Conservation (phyloP, 2,888 invertebrate genomes). For the Sabatieria punctata region DNA sequence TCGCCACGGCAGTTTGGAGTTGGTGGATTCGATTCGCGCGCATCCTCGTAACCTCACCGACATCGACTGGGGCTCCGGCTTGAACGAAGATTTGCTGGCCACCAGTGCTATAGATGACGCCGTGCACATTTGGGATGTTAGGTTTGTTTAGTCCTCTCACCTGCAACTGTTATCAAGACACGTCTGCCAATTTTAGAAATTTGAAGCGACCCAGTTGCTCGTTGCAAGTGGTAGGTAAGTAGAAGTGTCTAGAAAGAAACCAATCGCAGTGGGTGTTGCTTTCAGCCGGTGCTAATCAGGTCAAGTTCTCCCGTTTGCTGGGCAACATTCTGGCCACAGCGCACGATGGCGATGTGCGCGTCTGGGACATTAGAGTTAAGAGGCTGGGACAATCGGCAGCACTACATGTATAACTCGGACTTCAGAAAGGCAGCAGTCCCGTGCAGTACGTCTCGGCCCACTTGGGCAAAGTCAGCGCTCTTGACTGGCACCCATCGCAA, state of each 20-base stretch:
- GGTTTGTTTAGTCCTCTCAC: no score
- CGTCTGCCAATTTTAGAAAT: no score
- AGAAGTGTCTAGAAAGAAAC: no score
- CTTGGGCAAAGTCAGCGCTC: neutral
- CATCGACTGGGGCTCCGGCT: neutral
- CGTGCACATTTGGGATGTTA: neutral
- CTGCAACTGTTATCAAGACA: no score
- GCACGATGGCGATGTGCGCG: neutral
- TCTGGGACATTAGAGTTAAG: neutral
- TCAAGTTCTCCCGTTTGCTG: neutral
- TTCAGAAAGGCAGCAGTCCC: neutral
- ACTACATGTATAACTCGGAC: no score
- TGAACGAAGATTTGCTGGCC: neutral
- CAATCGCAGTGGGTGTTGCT: no score
- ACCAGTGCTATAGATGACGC: neutral
- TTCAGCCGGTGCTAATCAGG: neutral
- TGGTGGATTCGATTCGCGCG: no score
- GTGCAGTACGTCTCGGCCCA: neutral
- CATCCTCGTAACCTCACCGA: neutral
- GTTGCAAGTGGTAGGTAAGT: no score
- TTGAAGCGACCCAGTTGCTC: no score
- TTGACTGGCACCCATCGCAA: neutral
- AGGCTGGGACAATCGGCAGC: no score
- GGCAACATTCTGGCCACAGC: neutral
- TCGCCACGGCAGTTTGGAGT: no score